phyloP scores from a whole-genome alignment of 2,888 invertebrate genomes.

The Drosophila macrothrix region DNA sequence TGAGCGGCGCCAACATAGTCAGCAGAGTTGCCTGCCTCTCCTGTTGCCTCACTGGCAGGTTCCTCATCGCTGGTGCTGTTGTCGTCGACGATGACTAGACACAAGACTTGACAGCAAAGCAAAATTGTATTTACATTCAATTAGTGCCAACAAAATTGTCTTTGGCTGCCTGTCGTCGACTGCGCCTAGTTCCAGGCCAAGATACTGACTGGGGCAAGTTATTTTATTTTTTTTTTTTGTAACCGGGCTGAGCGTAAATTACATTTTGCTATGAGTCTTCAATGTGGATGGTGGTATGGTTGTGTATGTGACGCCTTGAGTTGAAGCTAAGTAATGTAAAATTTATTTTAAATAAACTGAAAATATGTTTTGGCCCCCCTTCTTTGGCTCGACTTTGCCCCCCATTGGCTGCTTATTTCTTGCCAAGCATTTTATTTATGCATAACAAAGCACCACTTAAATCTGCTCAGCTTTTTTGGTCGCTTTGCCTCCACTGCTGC shows the following conservation, averaged over 20 bases:
- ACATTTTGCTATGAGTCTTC: constrained; percentile 57
- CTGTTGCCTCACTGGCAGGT: constrained; percentile 1
- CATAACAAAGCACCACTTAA: constrained; percentile 80
- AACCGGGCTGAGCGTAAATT: constrained; percentile 69
- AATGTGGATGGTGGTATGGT: constrained; percentile 10
- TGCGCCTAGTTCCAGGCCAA: constrained; percentile 46
- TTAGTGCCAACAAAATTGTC: constrained; percentile 81
- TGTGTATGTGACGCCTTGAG: constrained; percentile 44
- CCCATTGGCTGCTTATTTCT: constrained; percentile 61
- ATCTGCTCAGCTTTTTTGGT: constrained; percentile 69
- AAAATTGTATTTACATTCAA: constrained; percentile 81
- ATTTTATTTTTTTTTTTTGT: constrained; percentile 18
- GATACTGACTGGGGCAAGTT: constrained; percentile 21
- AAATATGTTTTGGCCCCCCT: constrained; percentile 68
- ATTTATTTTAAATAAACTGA: constrained; percentile 80
- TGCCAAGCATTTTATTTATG: constrained; percentile 78
- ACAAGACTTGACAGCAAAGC: constrained; percentile 81
- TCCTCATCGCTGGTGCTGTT: constrained; percentile 30
- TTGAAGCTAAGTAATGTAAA: constrained; percentile 75
- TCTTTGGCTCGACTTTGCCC: constrained; percentile 36
- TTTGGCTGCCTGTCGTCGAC: constrained; percentile 76
- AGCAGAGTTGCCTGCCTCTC: constrained; percentile 5
- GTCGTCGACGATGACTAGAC: constrained; percentile 65
- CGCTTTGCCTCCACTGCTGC: constrained; percentile 32
- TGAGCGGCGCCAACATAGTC: constrained; percentile 33